Evolutionary conservation across 2,888 invertebrate genomes (phyloP), one percentile per base, ranked within the genome.

Genomic region (Eutolmus rufibarbis): DNA sequence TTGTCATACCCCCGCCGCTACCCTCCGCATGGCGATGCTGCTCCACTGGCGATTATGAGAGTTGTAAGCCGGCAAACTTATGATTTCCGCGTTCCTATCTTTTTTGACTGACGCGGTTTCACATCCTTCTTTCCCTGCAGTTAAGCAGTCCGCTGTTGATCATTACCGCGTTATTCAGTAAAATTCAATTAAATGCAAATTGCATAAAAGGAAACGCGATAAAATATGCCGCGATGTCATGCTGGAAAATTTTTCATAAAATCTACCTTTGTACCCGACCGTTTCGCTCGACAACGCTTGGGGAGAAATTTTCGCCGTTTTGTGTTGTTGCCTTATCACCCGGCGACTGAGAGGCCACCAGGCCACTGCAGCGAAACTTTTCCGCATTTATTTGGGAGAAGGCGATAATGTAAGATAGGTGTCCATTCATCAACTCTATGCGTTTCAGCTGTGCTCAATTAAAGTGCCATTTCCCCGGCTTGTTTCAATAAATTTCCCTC

Each of bases 101-200:
- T 84, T 84, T 40, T 66, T 84, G 19, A 40, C 19, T 81, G 37
- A 84, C 19, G 66, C 23, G 14, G 19, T 84, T 84, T 40, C 66
- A 37, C 66, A 66, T 82, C 40, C 40, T 34, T 31, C 66, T 66
- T 66, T 28, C 28, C 28, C 12, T 79, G 43, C 23, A 79, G 23
- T 40, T 79, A 16, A 23, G 81, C 56, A 28, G 56, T 19, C 66
- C 66, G 28, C 57, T 23, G 37, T 8, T 8, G 23, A 84, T 66
- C 37, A 37, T 84, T 84, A 66, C 40, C 66, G 23, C 82, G 66
- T 84, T 84, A 84, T 84, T 84, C 82, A 84, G 37, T 66, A 57
- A 56, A 84, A 66, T 84, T 84, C 82, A 84, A 84, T 84, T 84
- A 79, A 66, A 66, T 84, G 82, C 66, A 57, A 84, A 84, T 84